Base-by-base conservation (phyloP, 2,113 vertebrate genomes). In the Nymphicus hollandicus region DNA sequence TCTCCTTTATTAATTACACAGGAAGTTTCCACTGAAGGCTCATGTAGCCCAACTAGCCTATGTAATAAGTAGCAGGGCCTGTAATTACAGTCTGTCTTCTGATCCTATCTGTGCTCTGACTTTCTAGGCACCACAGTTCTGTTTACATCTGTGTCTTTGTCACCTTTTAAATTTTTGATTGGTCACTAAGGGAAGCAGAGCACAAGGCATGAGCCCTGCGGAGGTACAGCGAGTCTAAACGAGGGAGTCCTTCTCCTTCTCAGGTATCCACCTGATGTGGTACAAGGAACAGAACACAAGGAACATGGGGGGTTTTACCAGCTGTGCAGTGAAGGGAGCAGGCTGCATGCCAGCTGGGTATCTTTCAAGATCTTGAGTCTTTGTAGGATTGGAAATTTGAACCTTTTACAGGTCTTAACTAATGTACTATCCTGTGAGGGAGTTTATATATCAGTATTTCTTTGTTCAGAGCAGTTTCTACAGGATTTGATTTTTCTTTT, bases 51-150 rank as follows among this genome's bases (percentile, higher is more conserved):
- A 91, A 93, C 96, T 96, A 82, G 76, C 84, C 96, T 96, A 87
- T 96, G 90, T 96, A 96, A 96, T 94, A 96, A 96, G 95, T 95
- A 96, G 91, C 91, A 96, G 96, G 91, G 96, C 96, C 95, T 96
- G 96, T 95, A 94, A 96, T 96, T 94, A 95, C 95, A 96, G 92
- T 95, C 96, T 94, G 81, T 91, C 88, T 96, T 93, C 81, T 95
- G 93, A 94, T 96, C 77, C 81, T 97, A 93, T 94, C 96, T 92
- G 81, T 69, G 70, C 78, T 93, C 73, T 84, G 86, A 49, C 93
- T 97, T 96, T 96, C 96, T 96, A 94, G 91, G 95, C 66, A 96
- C 55, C 2, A 2, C 73, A 70, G 65, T 93, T 91, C 96, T 92
- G 46, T 79, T 94, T 93, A 93, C 88, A 93, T 95, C 90, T 92